Percentiles rank a stretch among this genome's conserved stretches.
Conservation (phyloP, 2,797 vertebrate species). For the Enoplosus armatus region DNA sequence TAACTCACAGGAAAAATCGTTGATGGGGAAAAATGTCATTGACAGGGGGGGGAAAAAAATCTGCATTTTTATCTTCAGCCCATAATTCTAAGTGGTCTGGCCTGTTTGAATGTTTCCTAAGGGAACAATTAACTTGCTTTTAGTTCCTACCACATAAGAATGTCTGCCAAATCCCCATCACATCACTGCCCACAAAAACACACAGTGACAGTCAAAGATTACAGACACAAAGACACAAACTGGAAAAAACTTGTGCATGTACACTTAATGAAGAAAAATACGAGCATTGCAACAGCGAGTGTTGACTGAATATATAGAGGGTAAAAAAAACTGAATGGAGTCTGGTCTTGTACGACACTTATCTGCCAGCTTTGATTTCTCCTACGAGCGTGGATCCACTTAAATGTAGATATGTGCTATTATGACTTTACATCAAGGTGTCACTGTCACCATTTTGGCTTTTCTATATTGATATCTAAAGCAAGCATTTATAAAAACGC, state of each 20-base stretch:
- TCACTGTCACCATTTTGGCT: constrained; percentile 8
- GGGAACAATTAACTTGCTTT: constrained; percentile 89
- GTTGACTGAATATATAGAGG: neutral
- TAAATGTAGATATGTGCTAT: constrained; percentile 23
- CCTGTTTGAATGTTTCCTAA: constrained; percentile 78
- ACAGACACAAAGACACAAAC: constrained; percentile 54
- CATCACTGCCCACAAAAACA: constrained; percentile 68
- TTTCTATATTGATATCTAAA: constrained; percentile 22
- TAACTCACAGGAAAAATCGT: constrained; percentile 71
- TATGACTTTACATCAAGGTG: constrained; percentile 27
- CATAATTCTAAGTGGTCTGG: constrained; percentile 79
- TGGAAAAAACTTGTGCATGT: constrained; percentile 33
- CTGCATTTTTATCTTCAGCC: constrained; percentile 80
- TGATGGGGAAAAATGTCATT: constrained; percentile 67
- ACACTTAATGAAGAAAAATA: constrained; percentile 35
- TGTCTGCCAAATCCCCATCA: constrained; percentile 76
- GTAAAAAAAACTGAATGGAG: neutral
- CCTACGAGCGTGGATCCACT: constrained; percentile 1
- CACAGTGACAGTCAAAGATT: constrained; percentile 62
- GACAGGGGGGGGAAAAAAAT: constrained; percentile 57
- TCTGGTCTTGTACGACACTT: neutral
- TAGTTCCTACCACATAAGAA: constrained; percentile 84
- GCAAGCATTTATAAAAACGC: constrained; percentile 14
- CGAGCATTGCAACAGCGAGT: constrained; percentile 21
- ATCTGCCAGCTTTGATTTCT: constrained; percentile 18